Evolutionary conservation across 2,888 invertebrate species (phyloP).

Genomic region (Chymomyza caudatula): DNA sequence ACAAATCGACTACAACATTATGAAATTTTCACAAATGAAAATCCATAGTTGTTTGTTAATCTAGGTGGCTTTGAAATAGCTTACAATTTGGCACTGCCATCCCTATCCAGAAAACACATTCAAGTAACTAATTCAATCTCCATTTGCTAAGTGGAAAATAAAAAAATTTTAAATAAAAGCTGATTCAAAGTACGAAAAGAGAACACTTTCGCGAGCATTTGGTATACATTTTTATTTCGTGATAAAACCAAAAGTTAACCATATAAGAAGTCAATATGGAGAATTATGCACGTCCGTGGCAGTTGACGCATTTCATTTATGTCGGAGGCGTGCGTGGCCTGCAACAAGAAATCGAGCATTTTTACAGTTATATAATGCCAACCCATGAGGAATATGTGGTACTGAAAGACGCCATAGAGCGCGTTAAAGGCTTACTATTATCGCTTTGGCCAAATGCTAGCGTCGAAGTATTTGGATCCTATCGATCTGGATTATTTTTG

Average conservation of each 20-base stretch:
- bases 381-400: slow-evolving; percentile 44
- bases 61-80: no score
- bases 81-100: no score
- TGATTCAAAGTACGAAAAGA: no score
- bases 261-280: background rate
- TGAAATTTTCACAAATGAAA: no score
- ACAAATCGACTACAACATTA: no score
- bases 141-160: no score
- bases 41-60: no score
- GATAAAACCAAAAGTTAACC: background rate
- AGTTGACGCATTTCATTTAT: slow-evolving; percentile 33
- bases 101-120: no score
- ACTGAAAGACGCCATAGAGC: slow-evolving; percentile 38
- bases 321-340: slow-evolving; percentile 40
- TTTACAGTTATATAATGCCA: slow-evolving; percentile 43
- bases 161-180: no score
- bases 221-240: background rate
- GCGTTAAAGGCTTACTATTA: slow-evolving; percentile 39
- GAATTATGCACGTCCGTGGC: slow-evolving; percentile 31
- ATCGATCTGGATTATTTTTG: slow-evolving; percentile 48
- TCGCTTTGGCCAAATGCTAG: slow-evolving; percentile 44
- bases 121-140: no score
- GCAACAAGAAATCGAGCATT: slow-evolving; percentile 57
- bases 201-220: no score
- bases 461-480: slow-evolving; percentile 53